Base-by-base conservation (phyloP, 2,113 vertebrate genomes). In the Gopherus evgoodei region DNA sequence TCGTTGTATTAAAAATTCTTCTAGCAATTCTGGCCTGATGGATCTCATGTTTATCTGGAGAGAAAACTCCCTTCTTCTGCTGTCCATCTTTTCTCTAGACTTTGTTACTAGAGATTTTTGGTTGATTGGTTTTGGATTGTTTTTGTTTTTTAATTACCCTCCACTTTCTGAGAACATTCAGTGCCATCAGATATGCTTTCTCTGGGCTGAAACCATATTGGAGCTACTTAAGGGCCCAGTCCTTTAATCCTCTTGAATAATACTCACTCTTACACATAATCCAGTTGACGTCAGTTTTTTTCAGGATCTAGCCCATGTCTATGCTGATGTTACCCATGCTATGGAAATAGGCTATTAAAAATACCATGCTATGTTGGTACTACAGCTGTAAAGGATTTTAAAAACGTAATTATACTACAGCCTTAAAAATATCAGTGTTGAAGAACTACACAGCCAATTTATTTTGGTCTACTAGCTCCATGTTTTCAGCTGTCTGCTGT, bases 341-440 rank as follows among this genome's bases (percentile, higher is more conserved):
- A 90, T 91, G 81, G 96, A 95, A 94, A 69, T 14, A 89, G 27
- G 11, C n/a, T 90, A 65, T 95, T 94, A 93, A 95, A 97, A 95
- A 91, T 57, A 88, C 19, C 16, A 4, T 24, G 82, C 86, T 95
- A 87, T 93, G 91, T 79, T 95, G 47, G 95, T 90, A 90, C 91
- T 76, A 94, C 96, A 97, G 94, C 93, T 96, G 96, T 44, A 95
- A 95, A 76, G 92, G 92, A 96, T 96, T 97, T 94, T 92, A 2
- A 13, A 84, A 96, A 93, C 93, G 85, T 92, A 95, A 94, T 96
- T 95, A 91, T 85, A 81, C 84, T 91, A 56, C 83, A 88, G 69
- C 47, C 85, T 56, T 91, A 91, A 96, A 97, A 97, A 95, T 96
- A 94, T 24, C 94, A 91, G 19, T 86, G 75, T 62, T 85, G 47